Percentiles rank a stretch among this genome's conserved stretches.
Evolutionary conservation across 2,797 vertebrate genomes (phyloP).

Genomic region (Poecilia picta): DNA sequence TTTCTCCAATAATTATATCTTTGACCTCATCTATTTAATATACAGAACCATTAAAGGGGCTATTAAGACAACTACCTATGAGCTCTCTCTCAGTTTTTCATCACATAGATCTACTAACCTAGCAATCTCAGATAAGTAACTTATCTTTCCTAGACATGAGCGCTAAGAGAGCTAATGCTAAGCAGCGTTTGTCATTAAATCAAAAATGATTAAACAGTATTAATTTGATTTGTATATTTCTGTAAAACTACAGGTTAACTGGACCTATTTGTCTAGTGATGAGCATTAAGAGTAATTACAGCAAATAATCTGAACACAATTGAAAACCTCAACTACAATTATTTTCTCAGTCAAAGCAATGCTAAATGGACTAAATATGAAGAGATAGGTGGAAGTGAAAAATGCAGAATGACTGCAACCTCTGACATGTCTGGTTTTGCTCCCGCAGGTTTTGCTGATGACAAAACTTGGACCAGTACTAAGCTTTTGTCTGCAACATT

Average conservation of each 20-base stretch:
- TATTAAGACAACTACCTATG: background rate
- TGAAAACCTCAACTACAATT: background rate
- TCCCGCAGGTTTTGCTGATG: conserved; percentile 26
- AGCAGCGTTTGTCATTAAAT: background rate
- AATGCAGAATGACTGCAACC: conserved; percentile 34
- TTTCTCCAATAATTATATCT: background rate
- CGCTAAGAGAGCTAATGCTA: background rate
- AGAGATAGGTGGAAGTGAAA: conserved; percentile 28
- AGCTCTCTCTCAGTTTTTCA: background rate
- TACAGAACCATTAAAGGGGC: background rate
- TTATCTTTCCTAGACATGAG: background rate
- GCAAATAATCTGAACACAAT: background rate
- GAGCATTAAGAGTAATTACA: background rate
- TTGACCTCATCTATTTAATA: background rate
- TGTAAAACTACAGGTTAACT: background rate
- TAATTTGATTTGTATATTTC: background rate
- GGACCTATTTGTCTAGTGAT: background rate
- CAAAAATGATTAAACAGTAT: background rate
- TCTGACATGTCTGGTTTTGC: conserved; percentile 26
- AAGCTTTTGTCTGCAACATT: conserved; percentile 29
- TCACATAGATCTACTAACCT: background rate
- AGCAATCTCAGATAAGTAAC: background rate
- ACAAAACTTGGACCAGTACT: conserved; percentile 31
- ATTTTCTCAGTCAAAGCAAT: background rate
- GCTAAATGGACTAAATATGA: conserved; percentile 39